These are phyloP conservation scores for Gortyna flavago DNA, from an alignment of 2,888 invertebrate species.

Conservation along the genomic window DNA sequence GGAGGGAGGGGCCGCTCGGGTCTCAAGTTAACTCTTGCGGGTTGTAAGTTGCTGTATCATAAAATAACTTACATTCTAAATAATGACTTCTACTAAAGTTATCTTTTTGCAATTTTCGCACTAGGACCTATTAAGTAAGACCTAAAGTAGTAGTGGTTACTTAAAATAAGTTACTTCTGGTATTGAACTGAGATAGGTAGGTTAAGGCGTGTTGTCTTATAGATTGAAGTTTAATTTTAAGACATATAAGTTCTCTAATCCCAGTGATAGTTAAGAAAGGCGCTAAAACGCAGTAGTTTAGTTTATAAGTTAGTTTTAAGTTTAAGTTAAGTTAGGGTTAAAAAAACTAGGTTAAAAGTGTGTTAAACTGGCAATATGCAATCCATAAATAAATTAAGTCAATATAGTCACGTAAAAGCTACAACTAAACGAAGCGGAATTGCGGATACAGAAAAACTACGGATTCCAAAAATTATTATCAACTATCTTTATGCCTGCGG, in stretches of 20 bases:
- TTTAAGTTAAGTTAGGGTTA: neutral
- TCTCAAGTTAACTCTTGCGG: too few species aligned
- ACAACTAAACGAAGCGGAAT: constrained; percentile 26
- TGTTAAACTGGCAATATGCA: constrained; percentile 26
- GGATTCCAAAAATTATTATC: neutral
- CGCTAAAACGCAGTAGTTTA: neutral
- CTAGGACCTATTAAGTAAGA: neutral
- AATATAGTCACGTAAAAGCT: neutral
- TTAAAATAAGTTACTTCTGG: neutral
- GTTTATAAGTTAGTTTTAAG: neutral
- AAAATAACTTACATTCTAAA: neutral
- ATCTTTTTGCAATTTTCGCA: neutral
- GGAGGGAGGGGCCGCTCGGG: too few species aligned
- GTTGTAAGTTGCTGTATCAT: neutral
- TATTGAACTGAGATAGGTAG: constrained; percentile 8
- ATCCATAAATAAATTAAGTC: neutral
- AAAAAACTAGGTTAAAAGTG: neutral
- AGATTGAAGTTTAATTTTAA: constrained; percentile 22
- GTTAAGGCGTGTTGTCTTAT: neutral
- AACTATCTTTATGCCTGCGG: neutral
- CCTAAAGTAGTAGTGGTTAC: neutral
- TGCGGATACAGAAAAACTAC: neutral
- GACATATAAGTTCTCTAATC: constrained; percentile 19
- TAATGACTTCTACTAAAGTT: neutral
- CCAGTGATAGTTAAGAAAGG: constrained; percentile 59